Conservation (phyloP, 2,113 vertebrate genomes). For the Pedetes capensis region DNA sequence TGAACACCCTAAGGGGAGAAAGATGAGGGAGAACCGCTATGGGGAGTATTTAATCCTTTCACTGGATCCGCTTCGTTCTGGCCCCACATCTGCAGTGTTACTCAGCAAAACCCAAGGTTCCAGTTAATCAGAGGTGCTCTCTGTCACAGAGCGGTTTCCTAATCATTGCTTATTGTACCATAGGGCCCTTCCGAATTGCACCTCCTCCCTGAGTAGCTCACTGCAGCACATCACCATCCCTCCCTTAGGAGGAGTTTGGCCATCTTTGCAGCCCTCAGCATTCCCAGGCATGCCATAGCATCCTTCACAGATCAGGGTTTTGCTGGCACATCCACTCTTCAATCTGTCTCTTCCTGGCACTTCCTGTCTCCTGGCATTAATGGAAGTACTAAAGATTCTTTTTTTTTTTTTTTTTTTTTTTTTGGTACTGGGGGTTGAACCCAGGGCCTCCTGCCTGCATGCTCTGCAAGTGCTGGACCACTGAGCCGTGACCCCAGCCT, state of each 20-base stretch:
- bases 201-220: neutral
- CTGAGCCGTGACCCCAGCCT: no score
- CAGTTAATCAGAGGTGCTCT: neutral
- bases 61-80: neutral
- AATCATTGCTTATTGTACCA: neutral
- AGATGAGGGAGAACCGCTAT: neutral
- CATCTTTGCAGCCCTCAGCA: neutral
- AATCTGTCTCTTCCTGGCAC: neutral
- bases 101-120: neutral
- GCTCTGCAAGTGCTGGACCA: no score
- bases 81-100: neutral
- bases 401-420: no score
- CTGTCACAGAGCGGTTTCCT: neutral
- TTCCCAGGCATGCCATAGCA: neutral
- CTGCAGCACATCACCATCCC: rapidly evolving
- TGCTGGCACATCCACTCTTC: neutral
- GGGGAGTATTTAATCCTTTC: neutral
- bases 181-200: neutral
- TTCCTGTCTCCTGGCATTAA: neutral
- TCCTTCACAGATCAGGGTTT: neutral
- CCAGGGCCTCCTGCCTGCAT: no score
- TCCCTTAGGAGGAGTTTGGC: neutral
- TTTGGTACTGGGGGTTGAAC: no score
- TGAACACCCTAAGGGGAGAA: neutral
- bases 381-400: neutral